Evolutionary conservation across 2,113 vertebrate genomes (phyloP), one percentile per base, ranked within the genome.

Genomic region (Rhabdomys dilectus): DNA sequence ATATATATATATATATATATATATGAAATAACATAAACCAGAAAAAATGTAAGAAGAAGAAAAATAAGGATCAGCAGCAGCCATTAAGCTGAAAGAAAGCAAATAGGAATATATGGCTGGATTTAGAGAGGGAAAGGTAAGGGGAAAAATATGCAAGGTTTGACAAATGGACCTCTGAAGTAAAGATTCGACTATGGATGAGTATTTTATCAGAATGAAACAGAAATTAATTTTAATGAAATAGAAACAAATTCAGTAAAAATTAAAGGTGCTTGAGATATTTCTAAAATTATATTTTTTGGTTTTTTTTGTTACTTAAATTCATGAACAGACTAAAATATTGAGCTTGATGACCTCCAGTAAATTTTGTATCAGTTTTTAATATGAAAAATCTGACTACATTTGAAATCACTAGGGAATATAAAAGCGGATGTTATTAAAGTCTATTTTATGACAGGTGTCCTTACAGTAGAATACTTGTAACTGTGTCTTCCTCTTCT

Each of bases 231-330:
- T 86, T 94, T 60, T 66, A 88, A 80, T 76, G 10, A 7, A 5
- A 89, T 39, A 73, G 66, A 95, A 51, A 72, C n/a, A 87, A 64
- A 86, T 64, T 81, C 31, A 92, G 29, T 51, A 72, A 88, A 86
- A 86, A 51, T 94, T 88, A 60, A 21, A 87, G 62, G 66, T 56
- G 1, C 2, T 87, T 16, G 60, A 10, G 3, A 19, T 21, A 88
- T 70, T 1, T 62, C 2, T 87, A 60, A 96, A 91, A n/a, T 7
- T 84, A 0, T 81, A 22, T 19, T 13, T 94, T 91, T 62, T 5
- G 19, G 68, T 24, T 19, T 26, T 60, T 78, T 93, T 88, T 4
- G 51, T 1, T 51, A 76, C 91, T 76, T 91, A 6, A n/a, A 48
- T 92, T 81, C 6, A 81, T 80, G 31, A 36, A 9, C 72, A n/a